A percentile compares a stretch with the other conserved stretches of the same genome.
Evolutionary conservation across 2,113 vertebrate species (phyloP).

Genomic region (Genyomyrus donnyi): DNA sequence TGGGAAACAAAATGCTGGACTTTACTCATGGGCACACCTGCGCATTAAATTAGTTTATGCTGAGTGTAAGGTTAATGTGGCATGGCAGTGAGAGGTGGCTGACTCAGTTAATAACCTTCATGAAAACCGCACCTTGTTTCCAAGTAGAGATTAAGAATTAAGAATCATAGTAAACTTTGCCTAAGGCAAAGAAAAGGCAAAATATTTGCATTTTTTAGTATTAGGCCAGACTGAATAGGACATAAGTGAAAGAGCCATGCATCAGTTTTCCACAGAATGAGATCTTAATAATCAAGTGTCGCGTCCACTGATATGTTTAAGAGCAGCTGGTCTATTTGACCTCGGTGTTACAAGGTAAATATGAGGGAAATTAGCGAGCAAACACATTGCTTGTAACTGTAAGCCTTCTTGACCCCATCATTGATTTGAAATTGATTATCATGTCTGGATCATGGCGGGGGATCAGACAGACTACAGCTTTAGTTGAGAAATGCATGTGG

Average conservation of each 20-base stretch:
- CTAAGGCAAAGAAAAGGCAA: neutral
- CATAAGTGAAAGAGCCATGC: neutral
- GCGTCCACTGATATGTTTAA: neutral
- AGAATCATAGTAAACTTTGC: neutral
- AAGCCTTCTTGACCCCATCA: neutral
- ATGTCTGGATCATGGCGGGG: neutral
- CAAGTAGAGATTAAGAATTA: neutral
- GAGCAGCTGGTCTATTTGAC: neutral
- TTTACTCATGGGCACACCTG: neutral
- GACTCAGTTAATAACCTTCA: neutral
- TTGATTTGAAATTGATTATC: constrained; percentile 3
- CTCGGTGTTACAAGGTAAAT: neutral
- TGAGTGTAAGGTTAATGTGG: neutral
- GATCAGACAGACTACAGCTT: neutral
- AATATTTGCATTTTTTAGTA: neutral
- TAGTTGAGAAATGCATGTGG: neutral
- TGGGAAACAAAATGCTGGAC: neutral
- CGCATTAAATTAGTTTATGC: neutral
- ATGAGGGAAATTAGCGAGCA: neutral
- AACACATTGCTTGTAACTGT: neutral
- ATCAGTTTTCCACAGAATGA: neutral
- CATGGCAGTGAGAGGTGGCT: neutral
- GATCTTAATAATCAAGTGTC: neutral
- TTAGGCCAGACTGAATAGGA: neutral
- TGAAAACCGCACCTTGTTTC: neutral